Evolutionary conservation across 2,888 invertebrate genomes (phyloP), one percentile per base, ranked within the genome.

Genomic region (Pseudococcus longispinus): DNA sequence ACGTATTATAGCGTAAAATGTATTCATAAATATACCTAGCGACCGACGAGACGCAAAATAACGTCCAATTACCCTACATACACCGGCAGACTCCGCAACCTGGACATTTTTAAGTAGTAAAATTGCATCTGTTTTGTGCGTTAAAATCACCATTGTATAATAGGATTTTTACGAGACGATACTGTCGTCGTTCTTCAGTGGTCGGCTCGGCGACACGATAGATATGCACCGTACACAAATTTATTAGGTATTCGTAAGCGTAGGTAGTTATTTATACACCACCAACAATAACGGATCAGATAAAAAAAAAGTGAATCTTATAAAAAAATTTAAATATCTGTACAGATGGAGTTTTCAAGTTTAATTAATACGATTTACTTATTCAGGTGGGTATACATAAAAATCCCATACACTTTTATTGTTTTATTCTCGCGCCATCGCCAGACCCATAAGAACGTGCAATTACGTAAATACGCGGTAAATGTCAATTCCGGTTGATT

Each of bases 401-500:
- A n/a, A n/a, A n/a, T n/a, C 18, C 4, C 6, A 5, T 11, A 3
- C 51, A n/a, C 23, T 9, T 23, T 60, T 55, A 55, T n/a, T 60
- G 60, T 60, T 60, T 60, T n/a, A n/a, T n/a, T 60, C 60, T 60
- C 60, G 60, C 60, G 4, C 37, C 37, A 37, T 37, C 37, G 37
- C 9, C 37, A 60, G 60, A 9, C 60, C 37, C 5, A 8, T 60
- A 6, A 23, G 0, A 60, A 60, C 23, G 23, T 23, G 23, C 20
- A 23, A 60, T 60, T 60, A 60, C 60, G 60, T 60, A 60, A 60
- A 60, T 60, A 60, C 23, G 23, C 60, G 23, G 60, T 60, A 60
- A 60, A 60, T 60, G 60, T 60, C 60, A 60, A 60, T 60, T 60
- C 60, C 60, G 60, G 60, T 60, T 60, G 60, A 60, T 60, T 60